Percentiles rank a stretch among this genome's conserved stretches.
Evolutionary conservation across 2,113 vertebrate genomes (phyloP).

Genomic region (Tyto alba): DNA sequence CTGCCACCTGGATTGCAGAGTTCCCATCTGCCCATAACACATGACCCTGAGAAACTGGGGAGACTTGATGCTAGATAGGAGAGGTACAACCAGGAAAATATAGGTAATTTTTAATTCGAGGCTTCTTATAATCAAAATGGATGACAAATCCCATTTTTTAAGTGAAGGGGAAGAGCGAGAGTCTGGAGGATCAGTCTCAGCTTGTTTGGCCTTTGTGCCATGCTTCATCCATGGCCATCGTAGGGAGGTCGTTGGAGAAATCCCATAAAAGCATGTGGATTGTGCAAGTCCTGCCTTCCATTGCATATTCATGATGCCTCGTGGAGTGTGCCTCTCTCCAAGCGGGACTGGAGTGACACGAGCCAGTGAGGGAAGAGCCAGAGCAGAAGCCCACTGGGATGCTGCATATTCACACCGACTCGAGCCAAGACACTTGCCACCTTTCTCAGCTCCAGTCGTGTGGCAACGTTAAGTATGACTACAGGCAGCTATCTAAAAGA

Average conservation of each 20-base stretch:
- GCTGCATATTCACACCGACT: background rate
- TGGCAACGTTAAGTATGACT: background rate
- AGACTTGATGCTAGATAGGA: background rate
- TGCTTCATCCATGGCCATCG: background rate
- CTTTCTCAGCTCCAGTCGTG: background rate
- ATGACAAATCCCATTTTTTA: background rate
- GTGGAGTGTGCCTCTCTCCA: background rate
- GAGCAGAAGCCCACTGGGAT: background rate
- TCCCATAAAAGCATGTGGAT: background rate
- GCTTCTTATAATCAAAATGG: background rate
- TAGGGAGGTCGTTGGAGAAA: background rate
- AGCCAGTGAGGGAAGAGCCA: background rate
- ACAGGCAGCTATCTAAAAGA: background rate
- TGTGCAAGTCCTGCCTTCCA: background rate
- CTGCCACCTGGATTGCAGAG: rapidly evolving
- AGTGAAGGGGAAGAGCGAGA: background rate
- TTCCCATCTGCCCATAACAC: background rate
- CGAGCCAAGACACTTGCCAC: background rate
- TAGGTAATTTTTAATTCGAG: background rate
- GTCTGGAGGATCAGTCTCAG: background rate
- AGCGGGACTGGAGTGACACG: background rate
- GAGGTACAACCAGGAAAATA: background rate
- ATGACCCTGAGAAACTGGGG: too few relatives aligned
- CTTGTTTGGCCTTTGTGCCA: background rate
- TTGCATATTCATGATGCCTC: background rate